Evolutionary conservation across 2,888 invertebrate genomes (phyloP).

Genomic region (Eristalinus aeneus): DNA sequence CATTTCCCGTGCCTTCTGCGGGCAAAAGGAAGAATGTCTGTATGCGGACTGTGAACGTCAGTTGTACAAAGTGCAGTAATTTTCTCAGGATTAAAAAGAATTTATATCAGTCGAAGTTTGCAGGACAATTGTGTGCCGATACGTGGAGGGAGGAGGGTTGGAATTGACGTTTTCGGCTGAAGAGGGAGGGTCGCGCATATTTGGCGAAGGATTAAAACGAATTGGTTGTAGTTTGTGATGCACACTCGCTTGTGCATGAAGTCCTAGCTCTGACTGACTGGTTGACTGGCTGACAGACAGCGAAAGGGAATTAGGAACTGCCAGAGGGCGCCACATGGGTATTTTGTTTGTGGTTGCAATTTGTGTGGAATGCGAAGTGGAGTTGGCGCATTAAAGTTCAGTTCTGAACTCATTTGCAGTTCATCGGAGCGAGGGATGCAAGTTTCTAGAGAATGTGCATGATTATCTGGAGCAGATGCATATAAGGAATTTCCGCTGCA

Average conservation of each 20-base stretch:
- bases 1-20: neutral
- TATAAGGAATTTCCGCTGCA: neutral
- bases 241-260: constrained; percentile 16
- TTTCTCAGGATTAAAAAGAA: constrained; percentile 56
- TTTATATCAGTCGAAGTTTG: constrained; percentile 42
- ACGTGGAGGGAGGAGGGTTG: neutral
- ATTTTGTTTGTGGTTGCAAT: neutral
- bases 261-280: constrained; percentile 16
- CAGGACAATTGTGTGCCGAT: constrained; percentile 28
- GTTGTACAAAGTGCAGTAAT: constrained; percentile 51
- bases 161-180: constrained; percentile 14
- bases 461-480: neutral
- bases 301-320: neutral
- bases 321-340: neutral
- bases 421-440: neutral
- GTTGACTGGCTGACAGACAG: constrained; percentile 1
- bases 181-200: neutral
- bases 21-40: no score
- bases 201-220: constrained; percentile 41
- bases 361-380: neutral
- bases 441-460: neutral
- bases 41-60: neutral
- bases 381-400: no score
- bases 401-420: neutral
- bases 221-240: constrained; percentile 31